Percentiles rank a stretch among this genome's conserved stretches.
Conservation (phyloP, 2,113 vertebrate species). For the Leptosomus discolor region DNA sequence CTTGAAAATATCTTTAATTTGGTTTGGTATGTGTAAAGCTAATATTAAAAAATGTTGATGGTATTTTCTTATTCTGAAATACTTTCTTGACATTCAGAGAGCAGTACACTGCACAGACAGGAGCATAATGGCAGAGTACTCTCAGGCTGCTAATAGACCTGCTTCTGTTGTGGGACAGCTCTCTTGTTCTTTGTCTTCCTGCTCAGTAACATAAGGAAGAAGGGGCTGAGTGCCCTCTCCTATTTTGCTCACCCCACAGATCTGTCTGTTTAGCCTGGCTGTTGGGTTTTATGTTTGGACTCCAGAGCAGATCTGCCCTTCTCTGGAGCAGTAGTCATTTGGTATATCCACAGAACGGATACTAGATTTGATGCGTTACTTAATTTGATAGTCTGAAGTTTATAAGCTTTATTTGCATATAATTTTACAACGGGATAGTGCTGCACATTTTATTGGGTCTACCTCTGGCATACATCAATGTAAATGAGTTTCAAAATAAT, state of each 20-base stretch:
- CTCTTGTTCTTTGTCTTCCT: neutral
- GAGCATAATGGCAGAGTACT: neutral
- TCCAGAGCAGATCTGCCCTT: neutral
- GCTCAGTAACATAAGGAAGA: neutral
- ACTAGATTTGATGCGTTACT: neutral
- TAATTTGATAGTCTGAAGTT: neutral
- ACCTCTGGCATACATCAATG: neutral
- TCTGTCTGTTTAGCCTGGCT: neutral
- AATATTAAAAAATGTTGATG: neutral
- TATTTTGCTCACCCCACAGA: neutral
- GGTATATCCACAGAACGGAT: neutral
- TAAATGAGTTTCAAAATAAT: neutral
- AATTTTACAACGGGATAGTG: neutral
- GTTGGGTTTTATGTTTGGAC: neutral
- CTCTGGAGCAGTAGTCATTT: neutral
- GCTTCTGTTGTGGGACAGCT: neutral
- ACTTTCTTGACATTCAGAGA: neutral
- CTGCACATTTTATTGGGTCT: neutral
- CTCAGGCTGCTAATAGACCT: neutral
- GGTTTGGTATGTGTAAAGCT: neutral
- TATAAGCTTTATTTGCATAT: neutral
- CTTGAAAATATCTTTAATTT: neutral
- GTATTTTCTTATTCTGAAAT: neutral
- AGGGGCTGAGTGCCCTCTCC: neutral
- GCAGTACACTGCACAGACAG: rapidly evolving